phyloP scores from a whole-genome alignment of 2,113 vertebrate species.

The Montifringilla adamsi region DNA sequence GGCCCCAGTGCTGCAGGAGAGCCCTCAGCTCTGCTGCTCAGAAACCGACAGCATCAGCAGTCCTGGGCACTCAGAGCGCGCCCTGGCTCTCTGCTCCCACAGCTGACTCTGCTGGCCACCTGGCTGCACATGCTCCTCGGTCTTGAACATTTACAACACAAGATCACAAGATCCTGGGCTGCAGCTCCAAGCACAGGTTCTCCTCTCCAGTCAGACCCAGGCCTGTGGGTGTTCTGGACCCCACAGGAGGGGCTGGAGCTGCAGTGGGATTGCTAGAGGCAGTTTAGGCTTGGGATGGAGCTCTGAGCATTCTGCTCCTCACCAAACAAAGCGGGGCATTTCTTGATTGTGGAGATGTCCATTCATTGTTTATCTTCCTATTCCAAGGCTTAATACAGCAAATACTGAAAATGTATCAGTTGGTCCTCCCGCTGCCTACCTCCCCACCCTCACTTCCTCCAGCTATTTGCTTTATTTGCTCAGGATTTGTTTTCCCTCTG shows the following conservation, averaged over 20 bases:
- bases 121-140: not conserved
- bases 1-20: not conserved
- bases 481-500: slow-evolving; percentile 53
- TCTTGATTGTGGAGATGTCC: not conserved
- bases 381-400: not conserved
- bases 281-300: not conserved
- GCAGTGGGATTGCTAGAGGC: not conserved
- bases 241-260: not conserved
- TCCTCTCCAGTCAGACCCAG: not conserved
- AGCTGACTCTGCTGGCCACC: not conserved
- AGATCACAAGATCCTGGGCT: not conserved
- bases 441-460: slow-evolving; percentile 7
- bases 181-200: not conserved
- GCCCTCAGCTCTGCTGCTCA: not conserved
- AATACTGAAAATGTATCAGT: not conserved
- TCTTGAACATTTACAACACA: not conserved
- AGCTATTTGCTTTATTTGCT: slow-evolving; percentile 58
- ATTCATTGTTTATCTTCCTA: not conserved
- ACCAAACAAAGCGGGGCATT: not conserved
- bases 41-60: not conserved
- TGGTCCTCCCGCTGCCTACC: not conserved
- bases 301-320: not conserved
- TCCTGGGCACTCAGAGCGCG: not conserved
- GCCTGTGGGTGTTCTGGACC: not conserved
- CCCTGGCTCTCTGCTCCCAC: not conserved